phyloP scores from a whole-genome alignment of 2,113 vertebrate genomes.

The Falco punctatus region DNA sequence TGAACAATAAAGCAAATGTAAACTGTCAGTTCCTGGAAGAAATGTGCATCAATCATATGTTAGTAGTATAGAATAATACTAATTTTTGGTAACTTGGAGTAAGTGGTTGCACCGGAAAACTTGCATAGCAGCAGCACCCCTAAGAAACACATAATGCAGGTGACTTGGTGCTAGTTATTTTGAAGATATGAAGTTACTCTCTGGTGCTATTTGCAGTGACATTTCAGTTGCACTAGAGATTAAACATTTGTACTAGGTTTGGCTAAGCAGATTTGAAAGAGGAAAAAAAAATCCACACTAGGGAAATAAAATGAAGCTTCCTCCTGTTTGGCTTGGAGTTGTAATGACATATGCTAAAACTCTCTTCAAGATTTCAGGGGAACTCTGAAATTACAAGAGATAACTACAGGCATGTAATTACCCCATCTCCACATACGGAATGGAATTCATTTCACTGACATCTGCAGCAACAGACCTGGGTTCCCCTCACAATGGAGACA shows the following conservation, averaged over 20 bases:
- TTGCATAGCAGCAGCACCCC: not conserved
- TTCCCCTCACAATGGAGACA: not conserved
- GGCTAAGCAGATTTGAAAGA: not conserved
- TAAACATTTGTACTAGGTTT: not conserved
- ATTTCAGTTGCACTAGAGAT: not conserved
- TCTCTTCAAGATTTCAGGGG: not conserved
- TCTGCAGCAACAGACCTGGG: not conserved
- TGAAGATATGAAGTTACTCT: not conserved
- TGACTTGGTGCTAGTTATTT: not conserved
- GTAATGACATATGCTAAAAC: not conserved
- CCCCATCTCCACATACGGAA: fast-evolving
- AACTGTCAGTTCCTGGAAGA: not conserved
- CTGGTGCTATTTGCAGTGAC: not conserved
- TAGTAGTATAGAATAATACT: not conserved
- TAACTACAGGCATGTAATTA: not conserved
- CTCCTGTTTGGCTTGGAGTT: not conserved
- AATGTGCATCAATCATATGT: not conserved
- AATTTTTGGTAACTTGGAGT: not conserved
- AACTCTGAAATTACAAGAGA: not conserved
- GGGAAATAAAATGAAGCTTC: not conserved
- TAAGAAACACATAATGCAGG: not conserved
- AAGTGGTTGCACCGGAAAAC: not conserved
- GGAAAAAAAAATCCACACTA: not conserved
- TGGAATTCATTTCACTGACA: not conserved
- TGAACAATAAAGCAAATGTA: not conserved